These are phyloP conservation scores for Autographa pulchrina DNA, from an alignment of 2,888 invertebrate genomes.

Conservation along the genomic window DNA sequence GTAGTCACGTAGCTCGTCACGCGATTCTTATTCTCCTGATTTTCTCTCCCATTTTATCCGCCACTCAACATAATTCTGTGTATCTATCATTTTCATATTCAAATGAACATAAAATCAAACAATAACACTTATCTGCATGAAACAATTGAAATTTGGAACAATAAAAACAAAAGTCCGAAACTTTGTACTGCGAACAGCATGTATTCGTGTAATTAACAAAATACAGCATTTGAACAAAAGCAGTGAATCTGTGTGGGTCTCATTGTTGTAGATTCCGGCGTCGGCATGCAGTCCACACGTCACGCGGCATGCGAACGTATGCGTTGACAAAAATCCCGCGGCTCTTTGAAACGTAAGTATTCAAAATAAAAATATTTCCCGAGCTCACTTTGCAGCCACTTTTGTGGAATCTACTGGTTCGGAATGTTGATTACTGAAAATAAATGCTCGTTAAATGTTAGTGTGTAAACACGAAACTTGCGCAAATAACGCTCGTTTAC, in stretches of 20 bases:
- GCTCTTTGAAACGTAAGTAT: constrained; percentile 55
- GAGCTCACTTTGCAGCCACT: constrained; percentile 42
- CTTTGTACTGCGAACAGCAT: not conserved
- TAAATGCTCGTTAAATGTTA: constrained; percentile 14
- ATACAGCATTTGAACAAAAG: constrained; percentile 46
- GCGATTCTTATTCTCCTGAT: constrained; percentile 12
- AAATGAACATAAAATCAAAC: constrained; percentile 12
- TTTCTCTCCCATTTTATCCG: constrained; percentile 15
- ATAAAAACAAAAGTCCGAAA: constrained; percentile 25
- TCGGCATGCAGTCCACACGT: constrained; percentile 26
- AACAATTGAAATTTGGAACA: constrained; percentile 29
- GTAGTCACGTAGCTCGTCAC: constrained; percentile 30
- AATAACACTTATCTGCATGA: constrained; percentile 21
- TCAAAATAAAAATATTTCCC: constrained; percentile 53
- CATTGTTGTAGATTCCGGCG: constrained; percentile 39
- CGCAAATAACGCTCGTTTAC: not conserved
- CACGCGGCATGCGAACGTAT: constrained; percentile 24
- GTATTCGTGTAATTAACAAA: constrained; percentile 48
- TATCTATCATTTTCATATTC: not conserved
- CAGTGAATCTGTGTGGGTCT: constrained; percentile 25
- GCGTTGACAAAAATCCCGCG: constrained; percentile 49
- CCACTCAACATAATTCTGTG: constrained; percentile 13
- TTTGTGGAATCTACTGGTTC: constrained; percentile 14
- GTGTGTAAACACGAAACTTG: constrained; percentile 1
- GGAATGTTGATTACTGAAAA: constrained; percentile 41